Percentiles rank a stretch among this genome's conserved stretches.
phyloP scores from a whole-genome alignment of 2,113 vertebrate genomes.

The Coreoperca whiteheadi region DNA sequence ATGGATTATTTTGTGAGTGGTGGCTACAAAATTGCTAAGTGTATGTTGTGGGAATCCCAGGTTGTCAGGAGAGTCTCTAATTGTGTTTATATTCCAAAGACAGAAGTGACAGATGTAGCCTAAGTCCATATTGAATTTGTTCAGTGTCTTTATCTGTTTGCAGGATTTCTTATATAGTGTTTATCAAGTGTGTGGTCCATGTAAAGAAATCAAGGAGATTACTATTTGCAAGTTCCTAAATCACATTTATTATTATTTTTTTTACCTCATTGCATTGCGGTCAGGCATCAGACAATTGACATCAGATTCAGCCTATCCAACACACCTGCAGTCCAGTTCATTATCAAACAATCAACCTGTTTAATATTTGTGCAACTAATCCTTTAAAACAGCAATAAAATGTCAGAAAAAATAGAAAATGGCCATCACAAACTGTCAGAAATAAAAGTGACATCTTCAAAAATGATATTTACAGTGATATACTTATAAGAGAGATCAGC shows the following conservation, averaged over 20 bases:
- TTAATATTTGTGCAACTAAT: not conserved
- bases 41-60: slow-evolving; percentile 6
- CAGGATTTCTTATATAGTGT: slow-evolving; percentile 7
- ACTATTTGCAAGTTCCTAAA: not conserved
- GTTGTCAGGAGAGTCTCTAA: slow-evolving; percentile 20
- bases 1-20: slow-evolving; percentile 18
- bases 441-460: not conserved
- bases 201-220: not conserved
- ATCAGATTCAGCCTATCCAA: not conserved
- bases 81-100: slow-evolving; percentile 32
- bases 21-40: slow-evolving; percentile 23
- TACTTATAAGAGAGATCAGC: not conserved
- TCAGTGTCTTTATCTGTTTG: slow-evolving; percentile 7
- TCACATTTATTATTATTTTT: slow-evolving; percentile 6
- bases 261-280: not conserved
- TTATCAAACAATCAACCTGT: too few relatives aligned
- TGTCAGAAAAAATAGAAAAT: not conserved
- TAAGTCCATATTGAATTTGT: slow-evolving; percentile 15
- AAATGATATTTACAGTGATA: not conserved
- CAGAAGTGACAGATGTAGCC: slow-evolving; percentile 29
- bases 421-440: not conserved
- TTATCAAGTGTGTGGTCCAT: not conserved
- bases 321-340: not conserved
- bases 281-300: not conserved
- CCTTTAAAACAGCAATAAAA: not conserved